A percentile compares a stretch with the other conserved stretches of the same genome.
Conservation (phyloP, 2,113 vertebrate genomes). For the Phyllopteryx taeniolatus region DNA sequence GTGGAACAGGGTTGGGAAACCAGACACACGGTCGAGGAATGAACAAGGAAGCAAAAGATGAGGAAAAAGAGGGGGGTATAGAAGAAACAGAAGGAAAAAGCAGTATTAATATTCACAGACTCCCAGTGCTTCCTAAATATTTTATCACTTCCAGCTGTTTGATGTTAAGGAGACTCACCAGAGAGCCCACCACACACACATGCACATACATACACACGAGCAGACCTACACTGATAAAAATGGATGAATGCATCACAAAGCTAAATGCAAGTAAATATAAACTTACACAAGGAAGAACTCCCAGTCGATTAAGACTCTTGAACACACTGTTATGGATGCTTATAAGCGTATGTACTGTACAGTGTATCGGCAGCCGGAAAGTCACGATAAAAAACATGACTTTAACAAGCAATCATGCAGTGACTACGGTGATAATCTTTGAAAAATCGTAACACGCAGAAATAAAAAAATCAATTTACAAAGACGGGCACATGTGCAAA, state of each 20-base stretch:
- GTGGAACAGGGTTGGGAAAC: slow-evolving; percentile 7
- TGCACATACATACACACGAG: slow-evolving; percentile 19
- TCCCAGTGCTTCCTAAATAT: slow-evolving; percentile 80
- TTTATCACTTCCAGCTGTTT: slow-evolving; percentile 83
- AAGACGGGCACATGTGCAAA: slow-evolving; percentile 15
- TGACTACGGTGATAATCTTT: background rate
- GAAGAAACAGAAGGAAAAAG: slow-evolving; percentile 69
- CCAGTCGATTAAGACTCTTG: background rate
- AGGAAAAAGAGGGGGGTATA: slow-evolving; percentile 58
- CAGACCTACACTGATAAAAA: slow-evolving; percentile 46
- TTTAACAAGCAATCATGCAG: slow-evolving; percentile 15
- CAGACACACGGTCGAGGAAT: slow-evolving; percentile 23
- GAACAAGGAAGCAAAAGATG: slow-evolving; percentile 34
- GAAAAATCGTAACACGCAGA: background rate
- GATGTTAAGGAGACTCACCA: slow-evolving; percentile 79
- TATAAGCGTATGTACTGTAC: background rate
- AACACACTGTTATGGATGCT: background rate
- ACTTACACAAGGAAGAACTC: slow-evolving; percentile 27
- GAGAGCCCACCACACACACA: slow-evolving; percentile 55
- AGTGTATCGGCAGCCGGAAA: slow-evolving; percentile 23
- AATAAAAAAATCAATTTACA: slow-evolving; percentile 16
- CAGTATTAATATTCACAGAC: slow-evolving; percentile 79
- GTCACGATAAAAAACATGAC: slow-evolving; percentile 27
- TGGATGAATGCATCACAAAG: slow-evolving; percentile 47
- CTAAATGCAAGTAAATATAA: slow-evolving; percentile 48